Evolutionary conservation across 2,113 vertebrate genomes (phyloP).

Genomic region (Suncus etruscus): DNA sequence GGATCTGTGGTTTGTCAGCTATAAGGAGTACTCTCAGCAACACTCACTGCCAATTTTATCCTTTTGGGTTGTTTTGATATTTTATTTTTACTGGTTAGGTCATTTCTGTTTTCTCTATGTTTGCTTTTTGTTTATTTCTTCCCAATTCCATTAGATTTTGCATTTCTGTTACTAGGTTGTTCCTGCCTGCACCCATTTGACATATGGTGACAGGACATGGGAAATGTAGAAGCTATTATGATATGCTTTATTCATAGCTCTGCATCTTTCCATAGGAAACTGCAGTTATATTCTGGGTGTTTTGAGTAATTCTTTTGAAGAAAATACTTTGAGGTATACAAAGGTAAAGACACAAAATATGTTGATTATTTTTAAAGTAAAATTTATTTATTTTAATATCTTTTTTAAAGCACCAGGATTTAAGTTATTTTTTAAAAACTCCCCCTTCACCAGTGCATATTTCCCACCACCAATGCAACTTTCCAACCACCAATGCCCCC

Average conservation of each 20-base stretch:
- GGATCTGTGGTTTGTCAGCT: not conserved
- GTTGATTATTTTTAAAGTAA: no score
- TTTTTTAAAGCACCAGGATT: no score
- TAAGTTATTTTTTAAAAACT: no score
- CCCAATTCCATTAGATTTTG: not conserved
- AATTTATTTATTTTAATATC: no score
- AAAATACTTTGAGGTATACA: not conserved
- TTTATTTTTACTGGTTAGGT: not conserved
- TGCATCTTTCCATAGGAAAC: not conserved
- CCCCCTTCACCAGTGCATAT: no score
- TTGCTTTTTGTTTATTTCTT: not conserved
- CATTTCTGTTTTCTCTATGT: not conserved
- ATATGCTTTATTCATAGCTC: not conserved
- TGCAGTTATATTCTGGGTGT: not conserved
- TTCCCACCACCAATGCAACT: no score
- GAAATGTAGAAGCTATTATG: not conserved
- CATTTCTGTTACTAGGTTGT: not conserved
- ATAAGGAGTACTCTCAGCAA: not conserved
- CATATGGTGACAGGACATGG: not conserved
- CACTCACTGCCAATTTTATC: not conserved
- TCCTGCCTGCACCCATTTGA: not conserved
- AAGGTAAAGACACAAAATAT: not conserved
- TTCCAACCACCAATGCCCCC: no score
- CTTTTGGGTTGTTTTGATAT: not conserved
- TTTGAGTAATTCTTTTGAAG: conserved; percentile 8